A percentile compares a stretch with the other conserved stretches of the same genome.
Conservation (phyloP, 2,113 vertebrate species). For the Engraulis encrasicolus region DNA sequence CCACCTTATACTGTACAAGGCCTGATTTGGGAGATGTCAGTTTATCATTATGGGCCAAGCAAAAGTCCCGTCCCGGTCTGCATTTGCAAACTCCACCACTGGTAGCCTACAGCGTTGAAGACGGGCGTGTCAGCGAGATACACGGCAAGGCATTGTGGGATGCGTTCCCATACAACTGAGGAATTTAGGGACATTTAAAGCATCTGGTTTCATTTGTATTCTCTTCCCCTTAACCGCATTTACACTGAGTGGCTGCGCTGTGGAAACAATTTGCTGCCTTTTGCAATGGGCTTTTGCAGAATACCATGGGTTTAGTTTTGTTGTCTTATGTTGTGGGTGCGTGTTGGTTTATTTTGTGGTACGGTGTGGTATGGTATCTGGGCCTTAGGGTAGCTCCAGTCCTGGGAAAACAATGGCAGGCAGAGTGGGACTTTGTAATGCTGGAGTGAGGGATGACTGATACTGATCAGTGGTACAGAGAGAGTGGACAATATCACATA, state of each 20-base stretch:
- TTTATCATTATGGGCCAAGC: too few relatives aligned
- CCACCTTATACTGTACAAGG: too few relatives aligned
- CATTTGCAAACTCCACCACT: too few relatives aligned
- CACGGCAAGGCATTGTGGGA: background rate
- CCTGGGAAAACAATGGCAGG: background rate
- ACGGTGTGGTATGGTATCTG: background rate
- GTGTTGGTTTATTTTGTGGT: too few relatives aligned
- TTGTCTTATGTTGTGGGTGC: too few relatives aligned
- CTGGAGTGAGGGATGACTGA: background rate
- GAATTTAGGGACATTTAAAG: background rate
- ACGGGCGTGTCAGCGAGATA: too few relatives aligned
- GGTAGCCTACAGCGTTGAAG: too few relatives aligned
- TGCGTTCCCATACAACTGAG: background rate
- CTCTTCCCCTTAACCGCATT: background rate
- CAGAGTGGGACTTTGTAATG: too few relatives aligned
- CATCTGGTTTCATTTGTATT: background rate
- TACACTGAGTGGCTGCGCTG: background rate
- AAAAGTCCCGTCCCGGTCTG: too few relatives aligned
- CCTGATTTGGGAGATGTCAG: too few relatives aligned
- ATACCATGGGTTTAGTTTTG: too few relatives aligned
- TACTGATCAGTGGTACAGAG: background rate
- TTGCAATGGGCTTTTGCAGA: background rate
- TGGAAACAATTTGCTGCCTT: conserved; percentile 1
- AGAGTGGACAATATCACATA: background rate
- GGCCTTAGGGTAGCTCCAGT: background rate